Base-by-base conservation (phyloP, 2,888 invertebrate genomes). In the Minunthozetes semirufus region DNA sequence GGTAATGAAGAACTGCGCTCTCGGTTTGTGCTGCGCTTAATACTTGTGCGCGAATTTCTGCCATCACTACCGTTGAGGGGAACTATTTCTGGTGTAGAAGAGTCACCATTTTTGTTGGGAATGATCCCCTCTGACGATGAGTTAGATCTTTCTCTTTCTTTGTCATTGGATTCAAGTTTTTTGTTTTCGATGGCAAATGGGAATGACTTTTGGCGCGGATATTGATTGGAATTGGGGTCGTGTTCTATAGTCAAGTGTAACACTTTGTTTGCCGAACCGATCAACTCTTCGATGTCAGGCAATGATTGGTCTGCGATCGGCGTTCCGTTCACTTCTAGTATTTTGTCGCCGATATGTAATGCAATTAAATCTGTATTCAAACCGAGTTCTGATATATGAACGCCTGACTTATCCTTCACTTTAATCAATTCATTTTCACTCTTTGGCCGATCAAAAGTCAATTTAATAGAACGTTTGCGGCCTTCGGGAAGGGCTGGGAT, bases 241-340 rank as follows among this genome's bases (percentile, higher is more conserved):
- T 93, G 92, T 83, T 94, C 94, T 80, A 94, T 91, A 3, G 93
- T 94, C 77, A 94, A 84, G 88, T 91, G 85, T 61, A 84, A 77
- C 13, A 80, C 77, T 72, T 81, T 79, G 66, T 78, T 79, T 15
- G 81, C 78, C 75, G 81, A 80, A 72, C 81, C 79, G 17, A 83
- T 79, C 42, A 84, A 74, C 22, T 80, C 78, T 75, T 81, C 81
- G 73, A 83, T 82, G 81, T 94, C 92, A 77, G 91, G 89, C 70
- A 92, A 85, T 0, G 91, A 89, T 73, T 89, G 88, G 81, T 91
- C 90, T 81, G 88, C 88, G 0, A 94, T 90, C 0, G 93, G 91
- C 0, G 91, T 88, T 2, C 95, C 94, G 85, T 95, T 94, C 71
- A 95, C 92, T 86, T 95, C 95, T 77, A 95, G 85, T 78, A 96